Evolutionary conservation across 2,888 invertebrate genomes (phyloP), one percentile per base, ranked within the genome.

Genomic region (Nomada ruficornis): DNA sequence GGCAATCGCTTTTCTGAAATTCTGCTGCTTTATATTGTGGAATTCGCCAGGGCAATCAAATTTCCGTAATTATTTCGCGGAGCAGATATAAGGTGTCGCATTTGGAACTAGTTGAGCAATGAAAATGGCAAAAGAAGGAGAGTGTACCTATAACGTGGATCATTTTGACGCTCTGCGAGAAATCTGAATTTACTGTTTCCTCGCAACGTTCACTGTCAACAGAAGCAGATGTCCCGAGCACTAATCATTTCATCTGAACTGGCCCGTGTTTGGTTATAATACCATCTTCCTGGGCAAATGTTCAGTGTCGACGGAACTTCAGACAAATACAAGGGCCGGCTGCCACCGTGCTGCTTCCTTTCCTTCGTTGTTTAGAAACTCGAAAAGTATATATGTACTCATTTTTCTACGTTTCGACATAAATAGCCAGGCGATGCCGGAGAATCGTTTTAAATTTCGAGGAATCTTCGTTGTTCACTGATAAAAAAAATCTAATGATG

Each of bases 241-340:
- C 67, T 83, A 83, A 84, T 84, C 83, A 77, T 83, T 68, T 73
- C 82, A 73, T 84, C 83, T 59, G 80, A 63, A 74, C 65, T 26
- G 63, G n/a, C 7, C 75, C 78, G 69, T 82, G 88, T 84, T 88
- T 86, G 82, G 84, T 83, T 84, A 80, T 86, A 85, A 86, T 75
- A 60, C 79, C 83, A 81, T 86, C 89, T 89, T 86, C 83, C 78
- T 69, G 82, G 83, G 88, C 90, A 89, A 92, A 92, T 91, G 91
- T 90, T 89, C 83, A 87, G 76, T 86, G 88, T 91, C 90, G 86
- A 65, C 68, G 81, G 79, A 84, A 72, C 86, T 90, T 80, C 89
- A 91, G 92, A 90, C 88, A 91, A 91, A 91, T 89, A 89, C 76
- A 84, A 85, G 75, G 79, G 82, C 87, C 90, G 88, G 89, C 90